Evolutionary conservation across 2,113 vertebrate genomes (phyloP).

Genomic region (Myxocyprinus asiaticus): DNA sequence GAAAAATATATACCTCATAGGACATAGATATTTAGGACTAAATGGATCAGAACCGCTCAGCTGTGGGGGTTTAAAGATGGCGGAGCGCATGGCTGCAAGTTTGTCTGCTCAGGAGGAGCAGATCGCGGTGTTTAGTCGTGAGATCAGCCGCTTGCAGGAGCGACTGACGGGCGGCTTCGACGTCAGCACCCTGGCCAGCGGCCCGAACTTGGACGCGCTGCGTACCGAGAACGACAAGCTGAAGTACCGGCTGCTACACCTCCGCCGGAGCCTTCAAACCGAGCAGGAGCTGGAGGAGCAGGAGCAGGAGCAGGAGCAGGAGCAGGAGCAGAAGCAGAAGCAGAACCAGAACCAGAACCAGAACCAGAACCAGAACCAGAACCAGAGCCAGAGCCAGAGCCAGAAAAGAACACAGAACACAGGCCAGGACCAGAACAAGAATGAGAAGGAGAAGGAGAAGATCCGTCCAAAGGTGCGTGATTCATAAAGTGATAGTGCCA

Average conservation of each 20-base stretch:
- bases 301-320: no score
- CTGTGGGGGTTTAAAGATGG: constrained; percentile 73
- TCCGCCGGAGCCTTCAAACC: constrained; percentile 78
- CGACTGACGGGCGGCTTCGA: constrained; percentile 46
- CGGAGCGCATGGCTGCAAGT: constrained; percentile 67
- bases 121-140: constrained; percentile 74
- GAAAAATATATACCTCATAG: no score
- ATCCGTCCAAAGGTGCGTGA: neutral
- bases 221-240: constrained; percentile 88
- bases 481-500: no score
- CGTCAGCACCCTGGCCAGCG: constrained; percentile 2
- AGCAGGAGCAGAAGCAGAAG: neutral
- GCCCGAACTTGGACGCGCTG: constrained; percentile 78
- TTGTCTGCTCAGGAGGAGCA: constrained; percentile 82
- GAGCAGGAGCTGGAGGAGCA: constrained; percentile 65
- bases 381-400: no score
- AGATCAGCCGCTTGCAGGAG: constrained; percentile 77
- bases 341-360: neutral
- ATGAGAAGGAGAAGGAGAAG: neutral
- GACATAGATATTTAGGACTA: no score
- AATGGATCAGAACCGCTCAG: no score
- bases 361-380: no score
- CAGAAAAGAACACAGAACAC: neutral
- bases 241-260: constrained; percentile 78
- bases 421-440: neutral